Percentiles rank a stretch among this genome's conserved stretches.
These are phyloP conservation scores for Donacobius atricapilla DNA, from an alignment of 2,113 vertebrate genomes.

Conservation along the genomic window DNA sequence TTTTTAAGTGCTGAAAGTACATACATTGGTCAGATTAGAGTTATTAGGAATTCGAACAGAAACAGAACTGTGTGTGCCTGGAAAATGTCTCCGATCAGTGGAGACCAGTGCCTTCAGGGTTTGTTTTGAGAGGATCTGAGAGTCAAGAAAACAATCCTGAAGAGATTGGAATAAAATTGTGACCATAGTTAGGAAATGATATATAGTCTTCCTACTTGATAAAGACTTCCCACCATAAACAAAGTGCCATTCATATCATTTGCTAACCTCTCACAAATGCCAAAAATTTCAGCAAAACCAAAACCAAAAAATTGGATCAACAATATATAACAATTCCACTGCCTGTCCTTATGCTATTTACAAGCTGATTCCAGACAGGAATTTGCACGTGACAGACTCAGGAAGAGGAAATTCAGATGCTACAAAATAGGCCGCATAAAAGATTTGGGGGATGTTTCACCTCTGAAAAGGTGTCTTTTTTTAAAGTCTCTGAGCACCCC, in stretches of 20 bases:
- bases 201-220: background rate
- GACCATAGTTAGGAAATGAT: constrained; percentile 11
- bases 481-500: rapidly evolving
- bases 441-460: background rate
- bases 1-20: background rate
- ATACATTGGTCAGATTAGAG: background rate
- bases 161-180: background rate
- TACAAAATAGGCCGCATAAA: background rate
- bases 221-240: background rate
- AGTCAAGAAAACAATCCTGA: background rate
- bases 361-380: background rate
- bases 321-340: background rate
- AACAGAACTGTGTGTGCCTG: background rate
- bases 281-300: background rate
- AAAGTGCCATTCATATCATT: background rate
- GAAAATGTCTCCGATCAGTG: background rate
- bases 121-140: background rate
- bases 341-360: background rate
- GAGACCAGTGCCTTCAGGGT: background rate
- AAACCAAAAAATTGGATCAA: background rate
- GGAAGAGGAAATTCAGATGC: background rate
- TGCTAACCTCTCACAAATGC: background rate
- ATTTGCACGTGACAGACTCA: background rate
- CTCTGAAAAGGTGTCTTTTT: background rate
- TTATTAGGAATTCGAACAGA: background rate